A percentile compares a stretch with the other conserved stretches of the same genome.
Evolutionary conservation across 2,113 vertebrate genomes (phyloP).

Genomic region (Pseudorhombus dupliciocellatus): DNA sequence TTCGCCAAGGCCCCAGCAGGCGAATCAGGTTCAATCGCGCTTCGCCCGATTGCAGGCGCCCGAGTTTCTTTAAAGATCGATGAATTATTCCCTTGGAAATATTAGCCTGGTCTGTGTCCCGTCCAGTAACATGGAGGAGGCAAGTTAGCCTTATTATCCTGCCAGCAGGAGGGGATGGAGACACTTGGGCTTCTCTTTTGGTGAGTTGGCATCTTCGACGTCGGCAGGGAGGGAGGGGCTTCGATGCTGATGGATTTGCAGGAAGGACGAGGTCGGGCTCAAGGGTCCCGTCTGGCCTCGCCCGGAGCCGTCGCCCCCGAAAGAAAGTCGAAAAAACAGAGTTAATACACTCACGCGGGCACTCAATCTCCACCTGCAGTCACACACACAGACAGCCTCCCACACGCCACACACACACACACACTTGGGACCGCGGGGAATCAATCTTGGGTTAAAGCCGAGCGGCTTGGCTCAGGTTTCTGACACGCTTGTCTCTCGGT

Average conservation of each 20-base stretch:
- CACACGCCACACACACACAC: not conserved
- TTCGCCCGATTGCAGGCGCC: not conserved
- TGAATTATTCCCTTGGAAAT: not conserved
- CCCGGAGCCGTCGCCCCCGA: constrained; percentile 17
- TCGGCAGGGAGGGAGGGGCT: constrained; percentile 33
- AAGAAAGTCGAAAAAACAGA: constrained; percentile 38
- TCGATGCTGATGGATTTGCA: constrained; percentile 68
- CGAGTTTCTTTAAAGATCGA: not conserved
- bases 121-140: no score
- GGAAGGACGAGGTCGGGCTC: constrained; percentile 45
- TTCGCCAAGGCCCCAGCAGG: no score
- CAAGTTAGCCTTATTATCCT: no score
- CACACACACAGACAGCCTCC: not conserved
- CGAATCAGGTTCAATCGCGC: no score
- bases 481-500: constrained; percentile 2
- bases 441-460: constrained; percentile 43
- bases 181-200: no score
- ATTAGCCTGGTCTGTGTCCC: no score
- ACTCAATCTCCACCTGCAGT: constrained; percentile 41
- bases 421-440: not conserved
- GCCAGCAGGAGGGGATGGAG: no score
- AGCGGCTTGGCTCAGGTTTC: not conserved
- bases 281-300: constrained; percentile 40
- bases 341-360: constrained; percentile 24
- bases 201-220: constrained; percentile 32